These are phyloP conservation scores for Ceratitis capitata DNA, from an alignment of 1,140 invertebrate genomes.

Conservation along the genomic window DNA sequence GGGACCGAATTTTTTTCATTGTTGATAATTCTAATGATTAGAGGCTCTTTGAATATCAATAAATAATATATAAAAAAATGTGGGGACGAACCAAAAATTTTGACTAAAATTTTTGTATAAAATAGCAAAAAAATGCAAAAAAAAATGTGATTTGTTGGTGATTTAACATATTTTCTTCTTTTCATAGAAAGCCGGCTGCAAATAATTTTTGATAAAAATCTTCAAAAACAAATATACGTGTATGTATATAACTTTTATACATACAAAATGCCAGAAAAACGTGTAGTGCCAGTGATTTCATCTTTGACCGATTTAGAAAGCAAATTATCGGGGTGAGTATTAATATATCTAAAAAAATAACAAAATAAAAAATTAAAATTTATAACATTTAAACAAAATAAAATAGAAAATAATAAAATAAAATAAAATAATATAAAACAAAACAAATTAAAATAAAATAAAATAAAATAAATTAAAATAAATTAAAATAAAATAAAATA, in stretches of 20 bases:
- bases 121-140: neutral
- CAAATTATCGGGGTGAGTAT: conserved; percentile 57
- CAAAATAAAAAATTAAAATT: no score
- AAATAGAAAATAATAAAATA: no score
- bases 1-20: neutral
- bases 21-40: no score
- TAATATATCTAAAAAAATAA: no score
- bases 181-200: neutral
- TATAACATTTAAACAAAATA: no score
- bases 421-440: no score
- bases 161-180: neutral
- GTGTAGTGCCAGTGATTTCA: conserved; percentile 51
- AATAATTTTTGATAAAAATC: neutral
- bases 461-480: no score
- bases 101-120: neutral
- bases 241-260: neutral
- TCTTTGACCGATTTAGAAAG: conserved; percentile 53
- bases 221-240: neutral
- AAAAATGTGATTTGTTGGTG: neutral
- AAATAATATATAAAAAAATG: neutral
- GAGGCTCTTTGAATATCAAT: no score
- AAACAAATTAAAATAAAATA: no score
- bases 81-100: no score
- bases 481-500: no score
- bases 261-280: conserved; percentile 54